phyloP scores from a whole-genome alignment of 2,888 invertebrate species.

The Sturmia bella region DNA sequence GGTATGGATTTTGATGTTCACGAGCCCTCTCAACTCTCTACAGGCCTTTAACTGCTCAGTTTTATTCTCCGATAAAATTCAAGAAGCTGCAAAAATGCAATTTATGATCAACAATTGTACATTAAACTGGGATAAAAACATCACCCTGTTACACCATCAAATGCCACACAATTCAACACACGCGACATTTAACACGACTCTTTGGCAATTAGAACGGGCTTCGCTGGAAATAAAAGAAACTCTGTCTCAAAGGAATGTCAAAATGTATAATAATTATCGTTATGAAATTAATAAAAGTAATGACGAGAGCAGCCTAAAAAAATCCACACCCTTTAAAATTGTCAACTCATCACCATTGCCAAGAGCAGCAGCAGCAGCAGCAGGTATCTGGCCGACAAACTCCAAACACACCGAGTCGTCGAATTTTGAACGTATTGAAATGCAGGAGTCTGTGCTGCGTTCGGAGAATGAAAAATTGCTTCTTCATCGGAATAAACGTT shows the following conservation, averaged over 20 bases:
- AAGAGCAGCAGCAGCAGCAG: constrained; percentile 16
- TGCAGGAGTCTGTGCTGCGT: constrained; percentile 60
- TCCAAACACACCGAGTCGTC: constrained; percentile 37
- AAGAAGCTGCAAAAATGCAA: constrained; percentile 1
- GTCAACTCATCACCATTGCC: constrained; percentile 30
- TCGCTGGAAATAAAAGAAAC: neutral
- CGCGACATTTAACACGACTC: constrained; percentile 4
- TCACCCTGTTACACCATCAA: neutral
- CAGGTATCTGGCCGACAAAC: constrained; percentile 51
- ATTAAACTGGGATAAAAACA: constrained; percentile 28
- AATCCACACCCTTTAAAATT: constrained; percentile 32
- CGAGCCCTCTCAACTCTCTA: neutral
- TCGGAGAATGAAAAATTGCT: constrained; percentile 65
- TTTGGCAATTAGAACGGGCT: constrained; percentile 32
- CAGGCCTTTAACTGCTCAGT: neutral
- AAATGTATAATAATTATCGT: constrained; percentile 63
- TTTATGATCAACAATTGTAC: constrained; percentile 20
- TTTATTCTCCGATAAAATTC: neutral
- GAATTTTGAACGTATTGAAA: constrained; percentile 63
- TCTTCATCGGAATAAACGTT: constrained; percentile 82
- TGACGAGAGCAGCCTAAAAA: constrained; percentile 56
- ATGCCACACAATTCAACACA: constrained; percentile 1
- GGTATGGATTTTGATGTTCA: constrained; percentile 9
- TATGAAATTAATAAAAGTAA: constrained; percentile 71
- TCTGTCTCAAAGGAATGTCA: constrained; percentile 20